Base-by-base conservation (phyloP, 2,113 vertebrate genomes). In the Petromus typicus region DNA sequence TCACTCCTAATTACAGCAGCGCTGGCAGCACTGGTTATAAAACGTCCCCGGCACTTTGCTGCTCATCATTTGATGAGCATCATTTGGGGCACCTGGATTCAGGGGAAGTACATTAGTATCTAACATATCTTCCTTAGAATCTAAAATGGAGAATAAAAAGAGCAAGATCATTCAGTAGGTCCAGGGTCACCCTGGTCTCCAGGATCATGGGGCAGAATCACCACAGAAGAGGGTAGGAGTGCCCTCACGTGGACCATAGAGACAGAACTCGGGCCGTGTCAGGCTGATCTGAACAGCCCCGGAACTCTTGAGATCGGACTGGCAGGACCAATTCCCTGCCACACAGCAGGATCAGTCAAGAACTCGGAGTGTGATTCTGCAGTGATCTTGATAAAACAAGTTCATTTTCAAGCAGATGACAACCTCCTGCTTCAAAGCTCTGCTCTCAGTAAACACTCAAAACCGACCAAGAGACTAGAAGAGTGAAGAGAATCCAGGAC, bases 1-100 rank as follows among this genome's bases (percentile, higher is more conserved):
- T 57, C 45, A 90, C 61, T 85, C 69, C 71, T 9, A 0, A 75
- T 43, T 89, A 92, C 64, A 87, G 64, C 96, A 34, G 1, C 86
- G 73, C 23, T 79, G 94, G 90, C 87, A 94, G 96, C 34, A 89
- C 43, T 73, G 92, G 86, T 86, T 91, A 76, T 25, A 51, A 79
- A 79, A 83, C 89, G 94, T 43, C 93, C 93, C 85, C 69, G 81
- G 30, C 51, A 54, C 61, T 92, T 75, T 9, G 18, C 40, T 43
- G 34, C 45, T 95, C 45, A 93, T 82, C n/a, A 56, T 71, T 81
- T 92, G 84, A 85, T 94, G 37, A 95, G 25, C 80, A 61, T 56
- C 91, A 32, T 84, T 83, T 80, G 37, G 75, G 87, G 67, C 17
- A 40, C 69, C 67, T n/a, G 30, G 93, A 48, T 48, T 90, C 54